Evolutionary conservation across 1,140 invertebrate genomes (phyloP).

Genomic region (Drosophila melanica): DNA sequence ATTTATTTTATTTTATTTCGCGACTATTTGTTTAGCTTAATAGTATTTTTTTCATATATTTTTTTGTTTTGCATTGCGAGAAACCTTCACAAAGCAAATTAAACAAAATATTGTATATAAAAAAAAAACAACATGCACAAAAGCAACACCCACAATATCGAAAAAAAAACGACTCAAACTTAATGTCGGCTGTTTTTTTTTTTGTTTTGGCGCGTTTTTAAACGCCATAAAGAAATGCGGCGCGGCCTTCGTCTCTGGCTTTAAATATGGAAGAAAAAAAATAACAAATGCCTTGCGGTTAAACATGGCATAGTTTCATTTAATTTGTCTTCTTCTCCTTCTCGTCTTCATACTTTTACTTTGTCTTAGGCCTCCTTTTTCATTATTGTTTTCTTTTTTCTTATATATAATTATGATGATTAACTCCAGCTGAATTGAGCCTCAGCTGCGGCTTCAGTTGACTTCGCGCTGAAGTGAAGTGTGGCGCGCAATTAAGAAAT

Average conservation of each 20-base stretch:
- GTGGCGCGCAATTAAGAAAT: slow-evolving; percentile 52
- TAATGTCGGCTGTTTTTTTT: slow-evolving; percentile 21
- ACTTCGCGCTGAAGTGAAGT: slow-evolving; percentile 41
- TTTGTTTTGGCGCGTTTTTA: slow-evolving; percentile 36
- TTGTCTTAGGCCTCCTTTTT: slow-evolving; percentile 34
- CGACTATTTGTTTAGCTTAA: slow-evolving; percentile 44
- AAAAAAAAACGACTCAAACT: slow-evolving; percentile 27
- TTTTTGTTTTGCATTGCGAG: slow-evolving; percentile 7
- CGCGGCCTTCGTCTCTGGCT: slow-evolving; percentile 22
- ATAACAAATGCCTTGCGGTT: slow-evolving; percentile 43
- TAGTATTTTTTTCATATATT: slow-evolving; percentile 28
- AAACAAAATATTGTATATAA: slow-evolving; percentile 15
- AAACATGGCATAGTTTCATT: slow-evolving; percentile 36
- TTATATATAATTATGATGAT: slow-evolving; percentile 50
- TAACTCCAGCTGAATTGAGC: slow-evolving; percentile 34
- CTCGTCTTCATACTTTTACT: slow-evolving; percentile 41
- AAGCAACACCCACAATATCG: slow-evolving; percentile 38
- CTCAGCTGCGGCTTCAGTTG: slow-evolving; percentile 11
- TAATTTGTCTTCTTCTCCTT: slow-evolving; percentile 8
- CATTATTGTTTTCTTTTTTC: slow-evolving; percentile 10
- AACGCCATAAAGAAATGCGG: slow-evolving; percentile 36
- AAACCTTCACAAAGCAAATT: slow-evolving; percentile 40
- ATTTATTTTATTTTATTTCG: slow-evolving; percentile 36
- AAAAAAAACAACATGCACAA: slow-evolving; percentile 17
- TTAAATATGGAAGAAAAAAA: too few species aligned